These are phyloP conservation scores for Nothura maculosa DNA, from an alignment of 2,797 vertebrate genomes.

Conservation along the genomic window DNA sequence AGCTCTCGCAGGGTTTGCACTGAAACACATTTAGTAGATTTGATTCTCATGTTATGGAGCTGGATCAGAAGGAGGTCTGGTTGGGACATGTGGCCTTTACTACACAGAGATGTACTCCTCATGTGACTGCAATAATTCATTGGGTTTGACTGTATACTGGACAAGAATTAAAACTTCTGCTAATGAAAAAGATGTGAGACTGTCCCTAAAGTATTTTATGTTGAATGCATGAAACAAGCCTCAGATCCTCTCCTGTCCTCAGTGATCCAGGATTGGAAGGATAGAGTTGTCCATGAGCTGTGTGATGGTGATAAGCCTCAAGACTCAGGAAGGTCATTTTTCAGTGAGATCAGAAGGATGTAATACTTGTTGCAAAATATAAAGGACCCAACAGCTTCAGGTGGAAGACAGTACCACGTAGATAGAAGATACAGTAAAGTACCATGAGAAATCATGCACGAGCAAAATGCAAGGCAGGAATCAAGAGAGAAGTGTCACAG, in stretches of 20 bases:
- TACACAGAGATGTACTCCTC: background rate
- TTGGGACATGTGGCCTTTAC: background rate
- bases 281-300: background rate
- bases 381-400: background rate
- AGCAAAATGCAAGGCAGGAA: background rate
- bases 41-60: background rate
- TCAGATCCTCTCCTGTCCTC: background rate
- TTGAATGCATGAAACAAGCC: background rate
- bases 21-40: background rate
- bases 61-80: background rate
- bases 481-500: background rate
- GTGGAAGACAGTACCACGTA: background rate
- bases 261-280: background rate
- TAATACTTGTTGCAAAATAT: background rate
- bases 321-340: background rate
- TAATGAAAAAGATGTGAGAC: background rate
- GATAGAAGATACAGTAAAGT: background rate
- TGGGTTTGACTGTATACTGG: background rate
- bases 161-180: background rate
- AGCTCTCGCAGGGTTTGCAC: fast-evolving
- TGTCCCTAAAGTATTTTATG: background rate
- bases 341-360: background rate
- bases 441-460: background rate
- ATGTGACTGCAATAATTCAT: fast-evolving
- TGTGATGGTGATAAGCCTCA: fast-evolving